These are phyloP conservation scores for Clarias laeviceps DNA, from an alignment of 2,797 vertebrate genomes.

Conservation along the genomic window DNA sequence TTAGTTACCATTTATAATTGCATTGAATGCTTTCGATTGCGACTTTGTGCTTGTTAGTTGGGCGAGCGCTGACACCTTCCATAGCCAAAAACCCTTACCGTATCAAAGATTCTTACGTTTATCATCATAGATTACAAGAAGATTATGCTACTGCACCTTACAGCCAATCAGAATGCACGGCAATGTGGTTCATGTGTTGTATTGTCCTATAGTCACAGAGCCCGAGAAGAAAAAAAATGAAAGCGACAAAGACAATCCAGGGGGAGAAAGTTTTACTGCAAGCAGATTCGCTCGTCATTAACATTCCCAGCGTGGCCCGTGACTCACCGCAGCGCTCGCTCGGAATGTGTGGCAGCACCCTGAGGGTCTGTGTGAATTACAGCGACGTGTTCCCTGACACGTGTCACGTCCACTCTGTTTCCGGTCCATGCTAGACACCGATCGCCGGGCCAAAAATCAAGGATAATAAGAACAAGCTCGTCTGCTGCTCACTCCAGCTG, in stretches of 20 bases:
- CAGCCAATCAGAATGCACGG: slow-evolving; percentile 1
- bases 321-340: background rate
- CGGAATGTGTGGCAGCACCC: background rate
- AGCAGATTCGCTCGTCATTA: background rate
- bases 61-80: background rate
- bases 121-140: background rate
- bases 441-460: background rate
- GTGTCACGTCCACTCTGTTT: background rate
- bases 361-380: slow-evolving; percentile 1
- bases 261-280: background rate
- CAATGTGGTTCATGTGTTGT: background rate
- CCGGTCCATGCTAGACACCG: background rate
- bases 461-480: background rate
- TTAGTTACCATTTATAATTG: background rate
- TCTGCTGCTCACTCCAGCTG: background rate
- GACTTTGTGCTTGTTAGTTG: too few relatives aligned
- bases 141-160: background rate
- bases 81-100: background rate
- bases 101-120: background rate
- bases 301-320: background rate
- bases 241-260: background rate
- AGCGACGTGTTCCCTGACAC: background rate
- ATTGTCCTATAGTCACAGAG: background rate
- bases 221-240: background rate
- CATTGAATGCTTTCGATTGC: background rate